A percentile compares a stretch with the other conserved stretches of the same genome.
These are phyloP conservation scores for Paratrypauchen microcephalus DNA, from an alignment of 2,797 vertebrate species.

Conservation along the genomic window DNA sequence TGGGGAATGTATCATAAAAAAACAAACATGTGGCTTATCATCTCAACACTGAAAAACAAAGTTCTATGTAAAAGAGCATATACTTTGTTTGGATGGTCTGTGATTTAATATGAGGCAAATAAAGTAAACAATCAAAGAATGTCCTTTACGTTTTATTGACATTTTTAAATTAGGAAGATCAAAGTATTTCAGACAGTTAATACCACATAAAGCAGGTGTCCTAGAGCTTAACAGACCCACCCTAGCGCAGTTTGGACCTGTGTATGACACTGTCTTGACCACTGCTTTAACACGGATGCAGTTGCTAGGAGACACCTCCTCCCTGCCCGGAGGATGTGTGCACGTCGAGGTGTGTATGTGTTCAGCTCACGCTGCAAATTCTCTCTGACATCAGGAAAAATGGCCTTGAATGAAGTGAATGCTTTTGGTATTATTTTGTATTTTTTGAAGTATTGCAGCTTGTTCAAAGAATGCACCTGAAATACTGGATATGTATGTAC, in stretches of 20 bases:
- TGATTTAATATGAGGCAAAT: not conserved
- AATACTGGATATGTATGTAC: not conserved
- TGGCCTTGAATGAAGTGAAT: slow-evolving; percentile 7
- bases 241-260: slow-evolving; percentile 31
- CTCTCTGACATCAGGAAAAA: slow-evolving; percentile 14
- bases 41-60: not conserved
- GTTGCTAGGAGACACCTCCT: slow-evolving; percentile 76
- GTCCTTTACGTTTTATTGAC: too few relatives aligned
- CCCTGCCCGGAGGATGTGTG: slow-evolving; percentile 49
- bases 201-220: not conserved
- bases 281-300: slow-evolving; percentile 51
- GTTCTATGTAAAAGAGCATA: not conserved
- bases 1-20: not conserved
- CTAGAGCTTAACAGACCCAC: slow-evolving; percentile 22
- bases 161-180: too few relatives aligned
- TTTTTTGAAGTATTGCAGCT: not conserved
- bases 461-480: not conserved
- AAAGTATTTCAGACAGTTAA: not conserved
- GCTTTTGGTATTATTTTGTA: slow-evolving; percentile 1
- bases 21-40: not conserved
- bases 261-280: slow-evolving; percentile 28
- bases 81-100: not conserved
- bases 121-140: not conserved
- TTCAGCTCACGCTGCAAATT: slow-evolving; percentile 16
- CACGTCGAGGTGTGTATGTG: slow-evolving; percentile 26